Percentiles rank a stretch among this genome's conserved stretches.
These are phyloP conservation scores for Dioctria linearis DNA, from an alignment of 2,888 invertebrate species.

Conservation along the genomic window DNA sequence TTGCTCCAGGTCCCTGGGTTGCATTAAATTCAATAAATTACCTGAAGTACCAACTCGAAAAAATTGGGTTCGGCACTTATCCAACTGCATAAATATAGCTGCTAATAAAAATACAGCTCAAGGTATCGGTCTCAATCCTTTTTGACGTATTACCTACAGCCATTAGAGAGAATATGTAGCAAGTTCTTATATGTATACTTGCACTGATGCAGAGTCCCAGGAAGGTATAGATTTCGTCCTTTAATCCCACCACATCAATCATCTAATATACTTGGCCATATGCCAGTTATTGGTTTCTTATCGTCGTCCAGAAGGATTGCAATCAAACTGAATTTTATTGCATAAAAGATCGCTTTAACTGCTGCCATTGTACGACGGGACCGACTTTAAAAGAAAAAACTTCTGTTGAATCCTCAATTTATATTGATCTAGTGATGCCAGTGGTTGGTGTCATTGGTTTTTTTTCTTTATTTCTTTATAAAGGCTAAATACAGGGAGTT, in stretches of 20 bases:
- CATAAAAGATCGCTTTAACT: slow-evolving; percentile 13
- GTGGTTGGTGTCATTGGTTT: not conserved
- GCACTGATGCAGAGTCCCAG: not conserved
- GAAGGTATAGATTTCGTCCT: not conserved
- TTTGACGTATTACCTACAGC: slow-evolving; percentile 25
- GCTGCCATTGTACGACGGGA: not conserved
- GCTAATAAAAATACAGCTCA: slow-evolving; percentile 32
- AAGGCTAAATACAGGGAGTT: not conserved
- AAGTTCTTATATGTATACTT: not conserved
- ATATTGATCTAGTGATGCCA: slow-evolving; percentile 8
- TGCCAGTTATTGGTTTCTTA: slow-evolving; percentile 38
- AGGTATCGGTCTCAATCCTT: slow-evolving; percentile 23
- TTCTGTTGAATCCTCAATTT: slow-evolving; percentile 6
- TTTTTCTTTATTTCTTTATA: not conserved
- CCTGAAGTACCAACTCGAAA: not conserved
- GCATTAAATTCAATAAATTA: too few relatives aligned
- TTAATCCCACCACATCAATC: slow-evolving; percentile 31
- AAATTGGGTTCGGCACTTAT: not conserved
- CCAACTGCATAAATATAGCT: slow-evolving; percentile 10
- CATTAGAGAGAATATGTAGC: not conserved
- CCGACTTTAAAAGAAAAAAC: not conserved
- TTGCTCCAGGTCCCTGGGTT: too few relatives aligned
- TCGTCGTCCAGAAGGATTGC: not conserved
- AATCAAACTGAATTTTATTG: slow-evolving; percentile 34
- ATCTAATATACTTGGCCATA: not conserved